phyloP scores from a whole-genome alignment of 2,113 vertebrate species.

The Nerophis ophidion region DNA sequence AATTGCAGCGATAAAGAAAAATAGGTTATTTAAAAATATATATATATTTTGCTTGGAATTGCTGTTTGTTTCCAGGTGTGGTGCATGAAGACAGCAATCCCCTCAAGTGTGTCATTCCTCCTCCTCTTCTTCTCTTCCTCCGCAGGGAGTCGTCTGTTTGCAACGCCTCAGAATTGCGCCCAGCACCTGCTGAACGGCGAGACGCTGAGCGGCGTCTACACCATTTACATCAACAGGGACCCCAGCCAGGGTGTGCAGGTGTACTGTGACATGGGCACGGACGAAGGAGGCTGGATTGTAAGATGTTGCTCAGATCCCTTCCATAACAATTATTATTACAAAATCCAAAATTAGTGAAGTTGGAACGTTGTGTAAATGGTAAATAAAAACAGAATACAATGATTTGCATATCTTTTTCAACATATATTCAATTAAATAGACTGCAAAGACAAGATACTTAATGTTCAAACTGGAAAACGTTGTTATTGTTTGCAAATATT shows the following conservation, averaged over 20 bases:
- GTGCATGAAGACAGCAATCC: not conserved
- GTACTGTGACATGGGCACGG: constrained; percentile 94
- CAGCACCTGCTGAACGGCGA: constrained; percentile 95
- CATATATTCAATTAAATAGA: no score
- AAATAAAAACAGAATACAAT: no score
- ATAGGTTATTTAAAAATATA: not conserved
- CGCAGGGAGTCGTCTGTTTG: constrained; percentile 86
- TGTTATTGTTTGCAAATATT: no score
- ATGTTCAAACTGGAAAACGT: no score
- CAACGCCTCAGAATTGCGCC: constrained; percentile 91
- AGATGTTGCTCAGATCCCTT: constrained; percentile 61
- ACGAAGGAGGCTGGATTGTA: constrained; percentile 95
- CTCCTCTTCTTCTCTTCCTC: constrained; percentile 9
- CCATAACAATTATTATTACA: not conserved
- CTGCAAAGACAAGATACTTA: no score
- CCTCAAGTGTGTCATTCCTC: constrained; percentile 1
- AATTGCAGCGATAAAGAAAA: not conserved
- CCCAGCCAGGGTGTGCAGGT: constrained; percentile 85
- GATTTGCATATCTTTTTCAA: no score
- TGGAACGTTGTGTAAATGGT: no score
- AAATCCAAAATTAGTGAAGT: no score
- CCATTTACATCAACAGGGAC: constrained; percentile 89
- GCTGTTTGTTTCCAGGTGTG: not conserved
- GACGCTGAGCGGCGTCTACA: constrained; percentile 83
- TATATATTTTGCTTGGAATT: not conserved